Evolutionary conservation across 1,140 invertebrate genomes (phyloP).

Genomic region (Drosophila chauvacae): DNA sequence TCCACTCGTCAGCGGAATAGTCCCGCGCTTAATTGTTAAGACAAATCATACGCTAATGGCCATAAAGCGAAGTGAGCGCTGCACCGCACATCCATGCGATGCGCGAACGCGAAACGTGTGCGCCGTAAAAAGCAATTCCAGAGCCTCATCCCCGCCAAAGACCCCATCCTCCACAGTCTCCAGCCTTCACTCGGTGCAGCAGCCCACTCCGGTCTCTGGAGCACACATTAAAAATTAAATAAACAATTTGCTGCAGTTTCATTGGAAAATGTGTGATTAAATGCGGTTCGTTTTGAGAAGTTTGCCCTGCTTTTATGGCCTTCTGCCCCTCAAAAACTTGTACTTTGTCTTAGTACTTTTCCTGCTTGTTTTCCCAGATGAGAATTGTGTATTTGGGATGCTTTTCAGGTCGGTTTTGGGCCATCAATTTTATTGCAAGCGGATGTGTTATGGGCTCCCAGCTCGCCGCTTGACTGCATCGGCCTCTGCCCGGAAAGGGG

Average conservation of each 20-base stretch:
- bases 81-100: conserved; percentile 42
- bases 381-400: conserved; percentile 65
- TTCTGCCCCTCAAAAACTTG: conserved; percentile 16
- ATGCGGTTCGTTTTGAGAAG: conserved; percentile 54
- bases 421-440: conserved; percentile 79
- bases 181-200: background rate
- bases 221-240: conserved; percentile 81
- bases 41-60: conserved; percentile 83
- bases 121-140: conserved; percentile 30
- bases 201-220: conserved; percentile 18
- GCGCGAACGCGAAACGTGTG: conserved; percentile 55
- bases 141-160: background rate
- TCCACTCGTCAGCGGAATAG: conserved; percentile 9
- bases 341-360: conserved; percentile 25
- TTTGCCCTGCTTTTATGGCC: conserved; percentile 42
- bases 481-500: background rate
- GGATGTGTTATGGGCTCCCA: conserved; percentile 67
- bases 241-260: conserved; percentile 82
- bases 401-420: conserved; percentile 67
- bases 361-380: conserved; percentile 24
- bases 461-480: conserved; percentile 20
- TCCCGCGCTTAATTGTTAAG: conserved; percentile 77
- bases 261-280: conserved; percentile 82
- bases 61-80: conserved; percentile 61
- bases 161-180: background rate